These are phyloP conservation scores for Xiphorhynchus elegans DNA, from an alignment of 2,113 vertebrate genomes.

Conservation along the genomic window DNA sequence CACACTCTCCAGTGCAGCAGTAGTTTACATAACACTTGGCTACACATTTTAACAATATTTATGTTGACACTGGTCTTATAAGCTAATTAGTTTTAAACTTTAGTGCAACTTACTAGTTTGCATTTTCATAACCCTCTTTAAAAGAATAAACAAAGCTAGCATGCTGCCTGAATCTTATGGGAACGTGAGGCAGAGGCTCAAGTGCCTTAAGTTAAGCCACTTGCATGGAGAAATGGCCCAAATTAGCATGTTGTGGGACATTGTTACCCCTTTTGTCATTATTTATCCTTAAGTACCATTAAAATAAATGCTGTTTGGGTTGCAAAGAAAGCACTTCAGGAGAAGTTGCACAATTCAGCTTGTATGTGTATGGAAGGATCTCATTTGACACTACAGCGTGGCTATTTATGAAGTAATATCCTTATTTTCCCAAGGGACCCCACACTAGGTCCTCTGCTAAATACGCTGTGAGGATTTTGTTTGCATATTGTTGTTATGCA, in stretches of 20 bases:
- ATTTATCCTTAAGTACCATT: not conserved
- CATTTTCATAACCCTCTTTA: not conserved
- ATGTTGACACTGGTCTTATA: not conserved
- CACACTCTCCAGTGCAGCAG: not conserved
- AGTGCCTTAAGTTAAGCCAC: not conserved
- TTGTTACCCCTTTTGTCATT: not conserved
- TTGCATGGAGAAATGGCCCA: not conserved
- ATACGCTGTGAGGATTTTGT: not conserved
- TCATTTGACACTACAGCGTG: fast-evolving
- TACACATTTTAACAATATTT: not conserved
- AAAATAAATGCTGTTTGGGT: not conserved
- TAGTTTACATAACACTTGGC: not conserved
- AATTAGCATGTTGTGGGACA: not conserved
- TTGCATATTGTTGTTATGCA: not conserved
- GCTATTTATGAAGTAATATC: not conserved
- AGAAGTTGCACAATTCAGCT: not conserved
- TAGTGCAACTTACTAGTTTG: not conserved
- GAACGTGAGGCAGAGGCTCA: not conserved
- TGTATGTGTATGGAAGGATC: not conserved
- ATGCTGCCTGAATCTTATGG: not conserved
- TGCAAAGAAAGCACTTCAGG: not conserved
- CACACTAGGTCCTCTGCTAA: not conserved
- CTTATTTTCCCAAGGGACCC: not conserved
- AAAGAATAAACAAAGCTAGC: not conserved
- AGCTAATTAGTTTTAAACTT: not conserved